A percentile compares a stretch with the other conserved stretches of the same genome.
Evolutionary conservation across 2,888 invertebrate genomes (phyloP).

Genomic region (Acrocyrtus sp.): DNA sequence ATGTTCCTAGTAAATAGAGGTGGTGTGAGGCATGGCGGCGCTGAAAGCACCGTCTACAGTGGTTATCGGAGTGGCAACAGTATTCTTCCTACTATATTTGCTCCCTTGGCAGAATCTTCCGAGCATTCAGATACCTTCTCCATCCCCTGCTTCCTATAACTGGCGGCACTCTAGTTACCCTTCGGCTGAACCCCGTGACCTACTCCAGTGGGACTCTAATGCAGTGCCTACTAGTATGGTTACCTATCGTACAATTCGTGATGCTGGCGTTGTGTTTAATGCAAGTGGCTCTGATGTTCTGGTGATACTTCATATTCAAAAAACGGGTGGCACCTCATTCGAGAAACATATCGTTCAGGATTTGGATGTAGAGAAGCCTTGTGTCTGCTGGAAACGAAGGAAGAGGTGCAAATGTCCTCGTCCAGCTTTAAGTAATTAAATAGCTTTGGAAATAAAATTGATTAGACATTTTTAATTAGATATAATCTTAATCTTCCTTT

Average conservation of each 20-base stretch:
- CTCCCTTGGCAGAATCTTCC: constrained; percentile 62
- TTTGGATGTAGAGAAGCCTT: constrained; percentile 90
- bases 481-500: neutral
- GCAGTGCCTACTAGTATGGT: constrained; percentile 56
- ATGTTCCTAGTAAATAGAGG: no score
- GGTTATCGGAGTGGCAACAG: constrained; percentile 56
- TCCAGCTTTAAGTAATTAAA: constrained; percentile 68
- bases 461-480: neutral
- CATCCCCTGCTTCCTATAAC: constrained; percentile 48
- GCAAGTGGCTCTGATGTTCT: constrained; percentile 87
- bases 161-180: constrained; percentile 26
- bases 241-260: constrained; percentile 58
- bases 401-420: constrained; percentile 93
- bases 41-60: constrained; percentile 56
- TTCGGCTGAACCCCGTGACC: constrained; percentile 16
- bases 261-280: constrained; percentile 59
- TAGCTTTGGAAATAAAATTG: constrained; percentile 4
- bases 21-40: constrained; percentile 34
- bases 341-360: constrained; percentile 96
- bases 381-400: constrained; percentile 88
- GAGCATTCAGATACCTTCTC: constrained; percentile 56
- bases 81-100: constrained; percentile 61
- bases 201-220: no score
- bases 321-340: constrained; percentile 98
- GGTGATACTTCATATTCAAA: constrained; percentile 98